A percentile compares a stretch with the other conserved stretches of the same genome.
Evolutionary conservation across 2,113 vertebrate genomes (phyloP).

Genomic region (Corythornis madagascariensis): DNA sequence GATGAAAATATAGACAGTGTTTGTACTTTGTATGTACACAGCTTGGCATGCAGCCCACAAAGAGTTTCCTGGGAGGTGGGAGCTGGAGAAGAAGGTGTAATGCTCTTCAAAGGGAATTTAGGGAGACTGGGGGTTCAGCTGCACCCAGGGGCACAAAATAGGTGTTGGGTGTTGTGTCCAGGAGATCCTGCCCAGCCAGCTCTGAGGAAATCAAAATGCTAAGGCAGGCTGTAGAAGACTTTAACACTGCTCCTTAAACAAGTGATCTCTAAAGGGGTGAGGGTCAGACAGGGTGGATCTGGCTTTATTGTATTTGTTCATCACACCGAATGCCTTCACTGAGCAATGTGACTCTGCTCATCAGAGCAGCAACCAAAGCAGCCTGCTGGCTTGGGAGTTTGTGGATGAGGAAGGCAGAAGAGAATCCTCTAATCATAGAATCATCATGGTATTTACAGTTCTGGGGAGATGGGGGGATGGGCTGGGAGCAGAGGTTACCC

Average conservation of each 20-base stretch:
- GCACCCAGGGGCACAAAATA: not conserved
- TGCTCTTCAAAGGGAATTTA: not conserved
- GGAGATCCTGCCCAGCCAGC: not conserved
- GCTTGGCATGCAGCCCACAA: not conserved
- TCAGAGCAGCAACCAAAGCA: not conserved
- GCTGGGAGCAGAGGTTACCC: not conserved
- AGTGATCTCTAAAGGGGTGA: not conserved
- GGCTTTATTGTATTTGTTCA: not conserved
- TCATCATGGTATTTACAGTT: accelerated
- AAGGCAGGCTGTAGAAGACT: not conserved
- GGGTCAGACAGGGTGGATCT: not conserved
- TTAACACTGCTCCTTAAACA: not conserved
- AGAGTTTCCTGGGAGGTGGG: not conserved
- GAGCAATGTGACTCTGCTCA: not conserved
- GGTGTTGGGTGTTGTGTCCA: accelerated
- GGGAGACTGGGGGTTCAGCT: not conserved
- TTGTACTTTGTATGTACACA: not conserved
- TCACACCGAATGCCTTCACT: not conserved
- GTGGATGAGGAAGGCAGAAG: not conserved
- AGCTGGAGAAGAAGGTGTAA: accelerated
- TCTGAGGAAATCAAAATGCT: not conserved
- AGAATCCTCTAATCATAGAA: not conserved
- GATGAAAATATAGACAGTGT: not conserved
- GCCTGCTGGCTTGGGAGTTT: not conserved
- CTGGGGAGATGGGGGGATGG: not conserved